Conservation (phyloP, 2,113 vertebrate genomes). For the Laterallus jamaicensis region DNA sequence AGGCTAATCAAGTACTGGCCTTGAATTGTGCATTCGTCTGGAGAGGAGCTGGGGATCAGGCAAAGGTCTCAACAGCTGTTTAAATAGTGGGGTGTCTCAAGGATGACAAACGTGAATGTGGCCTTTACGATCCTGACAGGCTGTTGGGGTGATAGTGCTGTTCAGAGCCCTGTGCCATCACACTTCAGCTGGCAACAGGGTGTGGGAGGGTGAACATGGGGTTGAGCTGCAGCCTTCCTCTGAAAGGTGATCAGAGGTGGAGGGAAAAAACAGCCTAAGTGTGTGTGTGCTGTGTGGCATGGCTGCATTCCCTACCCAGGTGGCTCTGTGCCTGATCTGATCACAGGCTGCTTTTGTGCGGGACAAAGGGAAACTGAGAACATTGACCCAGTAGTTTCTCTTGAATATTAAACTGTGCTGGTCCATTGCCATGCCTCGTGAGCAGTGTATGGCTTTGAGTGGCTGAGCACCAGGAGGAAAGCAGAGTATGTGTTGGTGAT, state of each 20-base stretch:
- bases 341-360: not conserved
- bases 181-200: not conserved
- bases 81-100: not conserved
- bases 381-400: conserved; percentile 12
- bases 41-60: not conserved
- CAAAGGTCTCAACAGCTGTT: not conserved
- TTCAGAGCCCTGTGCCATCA: not conserved
- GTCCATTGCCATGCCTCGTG: not conserved
- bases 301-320: fast-evolving
- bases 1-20: not conserved
- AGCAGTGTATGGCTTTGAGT: not conserved
- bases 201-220: not conserved
- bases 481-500: not conserved
- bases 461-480: not conserved
- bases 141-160: not conserved
- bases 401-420: conserved; percentile 4
- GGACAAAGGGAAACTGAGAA: not conserved
- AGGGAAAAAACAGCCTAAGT: not conserved
- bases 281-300: fast-evolving
- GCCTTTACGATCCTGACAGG: not conserved
- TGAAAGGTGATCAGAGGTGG: not conserved
- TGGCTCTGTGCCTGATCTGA: conserved; percentile 44
- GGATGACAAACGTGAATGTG: not conserved
- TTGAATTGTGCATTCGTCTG: not conserved
- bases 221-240: not conserved